Conservation (phyloP, 1,140 invertebrate species). For the Argopecten irradians region DNA sequence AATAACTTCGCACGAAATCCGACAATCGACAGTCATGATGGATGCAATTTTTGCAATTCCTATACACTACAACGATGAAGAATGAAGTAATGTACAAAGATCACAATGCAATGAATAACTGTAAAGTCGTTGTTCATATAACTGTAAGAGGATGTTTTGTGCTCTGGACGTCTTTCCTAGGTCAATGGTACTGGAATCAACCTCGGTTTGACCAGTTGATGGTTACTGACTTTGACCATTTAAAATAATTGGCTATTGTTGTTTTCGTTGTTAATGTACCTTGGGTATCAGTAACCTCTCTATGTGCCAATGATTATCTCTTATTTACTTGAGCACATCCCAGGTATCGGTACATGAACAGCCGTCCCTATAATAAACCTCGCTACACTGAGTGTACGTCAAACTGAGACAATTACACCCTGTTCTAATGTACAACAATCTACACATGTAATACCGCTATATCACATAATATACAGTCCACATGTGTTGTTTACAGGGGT, state of each 20-base stretch:
- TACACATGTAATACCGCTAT: background rate
- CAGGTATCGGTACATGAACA: background rate
- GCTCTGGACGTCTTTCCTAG: too few species aligned
- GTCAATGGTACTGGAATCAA: too few species aligned
- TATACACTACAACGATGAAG: background rate
- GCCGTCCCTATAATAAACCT: background rate
- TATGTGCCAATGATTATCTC: too few species aligned
- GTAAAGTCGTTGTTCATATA: too few species aligned
- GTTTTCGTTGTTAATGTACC: too few species aligned
- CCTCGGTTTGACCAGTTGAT: too few species aligned
- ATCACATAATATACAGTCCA: background rate
- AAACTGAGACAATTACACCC: background rate
- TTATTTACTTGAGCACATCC: too few species aligned
- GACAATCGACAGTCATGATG: background rate
- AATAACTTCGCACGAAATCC: background rate
- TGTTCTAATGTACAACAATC: background rate
- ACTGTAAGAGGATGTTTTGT: too few species aligned
- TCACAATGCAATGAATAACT: background rate
- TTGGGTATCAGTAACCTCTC: too few species aligned
- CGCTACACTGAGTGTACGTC: background rate
- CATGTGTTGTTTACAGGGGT: background rate
- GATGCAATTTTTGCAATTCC: background rate
- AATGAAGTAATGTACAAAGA: background rate
- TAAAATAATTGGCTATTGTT: too few species aligned
- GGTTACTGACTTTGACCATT: too few species aligned